Evolutionary conservation across 2,113 vertebrate genomes (phyloP).

Genomic region (Puffinus mauretanicus): DNA sequence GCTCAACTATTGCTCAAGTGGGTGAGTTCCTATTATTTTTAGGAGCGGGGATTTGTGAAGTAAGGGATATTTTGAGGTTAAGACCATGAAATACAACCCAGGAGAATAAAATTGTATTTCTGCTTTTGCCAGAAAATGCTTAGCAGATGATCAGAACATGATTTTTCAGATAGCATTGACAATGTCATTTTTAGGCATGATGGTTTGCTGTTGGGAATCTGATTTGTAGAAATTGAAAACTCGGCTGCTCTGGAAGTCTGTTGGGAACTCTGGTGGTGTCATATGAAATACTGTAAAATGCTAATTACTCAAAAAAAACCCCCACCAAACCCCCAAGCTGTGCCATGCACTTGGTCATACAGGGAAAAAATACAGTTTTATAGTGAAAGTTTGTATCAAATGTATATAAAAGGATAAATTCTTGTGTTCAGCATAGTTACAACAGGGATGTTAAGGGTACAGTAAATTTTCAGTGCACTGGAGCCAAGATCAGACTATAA

Average conservation of each 20-base stretch:
- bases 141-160: neutral
- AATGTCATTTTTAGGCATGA: neutral
- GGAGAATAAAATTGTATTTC: neutral
- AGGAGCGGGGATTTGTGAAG: neutral
- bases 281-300: neutral
- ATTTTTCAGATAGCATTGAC: neutral
- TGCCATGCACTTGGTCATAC: accelerated
- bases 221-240: neutral
- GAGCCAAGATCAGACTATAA: neutral
- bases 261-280: neutral
- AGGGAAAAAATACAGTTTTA: neutral
- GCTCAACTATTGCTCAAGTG: neutral
- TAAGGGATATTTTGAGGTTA: neutral
- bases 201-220: neutral
- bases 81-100: neutral
- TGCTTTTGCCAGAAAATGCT: neutral
- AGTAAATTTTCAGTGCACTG: neutral
- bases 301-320: neutral
- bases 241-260: neutral
- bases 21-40: neutral
- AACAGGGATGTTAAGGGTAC: neutral
- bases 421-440: neutral
- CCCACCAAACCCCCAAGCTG: neutral
- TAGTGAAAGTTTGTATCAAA: neutral
- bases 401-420: neutral